Base-by-base conservation (phyloP, 1,140 invertebrate genomes). In the Drepana arcuata region DNA sequence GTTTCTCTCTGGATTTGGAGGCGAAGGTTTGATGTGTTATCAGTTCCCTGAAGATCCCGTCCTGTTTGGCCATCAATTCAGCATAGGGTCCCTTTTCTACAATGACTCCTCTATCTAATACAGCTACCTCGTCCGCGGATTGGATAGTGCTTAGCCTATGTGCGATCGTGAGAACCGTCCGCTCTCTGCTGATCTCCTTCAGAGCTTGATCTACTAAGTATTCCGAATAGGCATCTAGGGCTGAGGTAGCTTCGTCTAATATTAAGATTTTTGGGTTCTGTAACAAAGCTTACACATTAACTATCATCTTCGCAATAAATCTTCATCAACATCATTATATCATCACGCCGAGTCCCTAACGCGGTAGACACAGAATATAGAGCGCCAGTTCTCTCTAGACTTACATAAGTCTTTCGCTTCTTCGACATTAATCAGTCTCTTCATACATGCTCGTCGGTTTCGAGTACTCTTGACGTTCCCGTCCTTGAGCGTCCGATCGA, bases 91-190 rank as follows among this genome's bases (percentile, higher is more conserved):
- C 97, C 36, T 87, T 83, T 74, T 99, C 97, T 0, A 89, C 88
- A 1, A 99, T 88, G 23, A 70, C 58, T 0, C 97, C 97, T 26
- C 90, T 84, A 14, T 93, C 88, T 21, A 99, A 72, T 0, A 99
- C 97, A 0, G 95, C 91, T 30, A 99, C 99, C 56, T 89, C 85
- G 78, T 97, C 89, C 0, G 95, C 95, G 62, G 95, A 92, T 57
- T 93, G 91, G 42, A 98, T 95, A 0, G 96, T 98, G 49, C 95
- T 97, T 5, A 98, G 82, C 34, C 96, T 86, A 66, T 98, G 96
- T 7, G 96, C 96, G 48, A 98, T 97, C 0, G 95, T 95, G 2
- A 98, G 72, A 0, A 97, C 93, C 1, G 96, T 98, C 28, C 95
- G 87, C 23, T 83, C 79, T 83, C 90, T 88, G 30, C 92, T 88